These are phyloP conservation scores for Ptilorrhoa leucosticta DNA, from an alignment of 2,113 vertebrate genomes.

Conservation along the genomic window DNA sequence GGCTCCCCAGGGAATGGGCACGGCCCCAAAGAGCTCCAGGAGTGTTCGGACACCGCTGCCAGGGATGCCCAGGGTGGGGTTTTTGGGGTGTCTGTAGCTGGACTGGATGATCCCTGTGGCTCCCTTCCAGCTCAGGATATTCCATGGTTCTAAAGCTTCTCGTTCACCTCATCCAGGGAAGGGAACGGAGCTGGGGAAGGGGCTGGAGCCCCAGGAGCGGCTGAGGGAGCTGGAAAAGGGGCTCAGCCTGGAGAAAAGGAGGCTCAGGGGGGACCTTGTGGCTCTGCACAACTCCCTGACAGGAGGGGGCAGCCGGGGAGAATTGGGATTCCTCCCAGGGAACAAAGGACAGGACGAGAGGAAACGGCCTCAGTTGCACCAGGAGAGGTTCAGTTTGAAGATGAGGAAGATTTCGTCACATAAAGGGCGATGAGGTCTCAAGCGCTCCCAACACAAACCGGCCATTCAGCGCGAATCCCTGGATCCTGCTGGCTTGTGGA, in stretches of 20 bases:
- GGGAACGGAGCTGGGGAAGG: background rate
- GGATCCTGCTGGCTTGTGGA: background rate
- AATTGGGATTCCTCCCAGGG: background rate
- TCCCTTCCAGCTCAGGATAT: background rate
- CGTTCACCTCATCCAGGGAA: background rate
- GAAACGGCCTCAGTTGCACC: background rate
- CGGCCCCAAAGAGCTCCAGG: background rate
- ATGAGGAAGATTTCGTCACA: background rate
- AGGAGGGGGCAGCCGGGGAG: background rate
- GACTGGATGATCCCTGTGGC: background rate
- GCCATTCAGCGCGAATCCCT: background rate
- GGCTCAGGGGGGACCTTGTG: background rate
- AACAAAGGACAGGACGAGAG: background rate
- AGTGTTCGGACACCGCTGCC: background rate
- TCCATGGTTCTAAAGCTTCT: background rate
- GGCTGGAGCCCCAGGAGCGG: fast-evolving
- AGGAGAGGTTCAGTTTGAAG: background rate
- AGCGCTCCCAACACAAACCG: background rate
- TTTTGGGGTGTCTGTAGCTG: background rate
- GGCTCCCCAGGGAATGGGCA: background rate
- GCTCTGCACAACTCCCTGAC: background rate
- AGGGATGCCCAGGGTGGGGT: no score
- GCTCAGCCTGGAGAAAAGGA: background rate
- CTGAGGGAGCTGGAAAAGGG: background rate
- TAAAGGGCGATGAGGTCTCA: background rate